Base-by-base conservation (phyloP, 2,888 invertebrate species). In the Sinohyriopsis cumingii region DNA sequence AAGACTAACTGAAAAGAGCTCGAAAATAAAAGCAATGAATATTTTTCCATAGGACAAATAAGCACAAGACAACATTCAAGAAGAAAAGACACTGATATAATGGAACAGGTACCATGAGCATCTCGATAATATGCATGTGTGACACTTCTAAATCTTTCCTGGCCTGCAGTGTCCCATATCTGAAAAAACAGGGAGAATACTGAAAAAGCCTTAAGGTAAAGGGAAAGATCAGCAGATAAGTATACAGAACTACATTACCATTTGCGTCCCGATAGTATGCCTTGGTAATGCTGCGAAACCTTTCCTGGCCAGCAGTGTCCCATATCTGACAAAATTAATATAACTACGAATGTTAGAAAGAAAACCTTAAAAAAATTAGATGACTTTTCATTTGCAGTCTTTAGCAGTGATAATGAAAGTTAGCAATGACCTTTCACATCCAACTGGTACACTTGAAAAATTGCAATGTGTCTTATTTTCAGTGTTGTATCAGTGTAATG, bases 131-230 rank as follows among this genome's bases (percentile, higher is more conserved):
- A 88, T 25, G 87, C 88, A 71, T 87, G 87, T 57, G 88, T 88
- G 59, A 88, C 86, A 78, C 87, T 87, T 59, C 88, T 81, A 76
- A 88, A 88, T 59, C 88, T 72, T 75, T 88, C 88, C 73, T 87
- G 87, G 24, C 87, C 88, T 6, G 88, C 89, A n/a, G 89, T 89
- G 75, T 89, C 89, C 88, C 88, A 89, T 59, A 89, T 88, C 87
- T 89, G 79, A 60, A 85, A 83, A 25, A 60, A 63, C 53, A 63
- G 56, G 33, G 45, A 45, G 15, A 45, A 45, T 45, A 33, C 15
- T 45, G 45, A 60, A 15, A 60, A 25, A 60, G 28, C 20, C 9
- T 60, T 9, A 22, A n/a, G 28, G 24, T 33, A n/a, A 60, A 28
- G 60, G 9, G 33, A 45, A 18, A 28, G 33, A 45, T 61, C 53